These are phyloP conservation scores for Cataglyphis livida DNA, from an alignment of 2,888 invertebrate genomes.

Conservation along the genomic window DNA sequence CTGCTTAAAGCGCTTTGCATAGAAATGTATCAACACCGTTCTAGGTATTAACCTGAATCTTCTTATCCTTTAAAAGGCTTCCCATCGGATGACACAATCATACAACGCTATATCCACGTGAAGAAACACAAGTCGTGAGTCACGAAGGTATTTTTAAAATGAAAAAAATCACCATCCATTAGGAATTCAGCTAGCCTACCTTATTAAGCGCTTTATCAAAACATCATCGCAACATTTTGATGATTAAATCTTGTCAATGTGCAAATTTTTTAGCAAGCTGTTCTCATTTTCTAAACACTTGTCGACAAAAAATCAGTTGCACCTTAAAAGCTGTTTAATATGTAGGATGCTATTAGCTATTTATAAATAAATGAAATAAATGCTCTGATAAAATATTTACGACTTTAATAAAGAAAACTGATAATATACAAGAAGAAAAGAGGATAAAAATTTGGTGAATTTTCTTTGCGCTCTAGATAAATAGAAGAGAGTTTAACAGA, in stretches of 20 bases:
- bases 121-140: constrained; percentile 63
- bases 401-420: neutral
- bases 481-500: neutral
- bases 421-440: neutral
- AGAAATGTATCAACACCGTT: constrained; percentile 74
- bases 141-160: constrained; percentile 40
- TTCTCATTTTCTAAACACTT: constrained; percentile 8
- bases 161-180: neutral
- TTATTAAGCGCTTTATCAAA: constrained; percentile 24
- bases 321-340: constrained; percentile 1
- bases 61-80: constrained; percentile 50
- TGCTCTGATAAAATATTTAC: neutral
- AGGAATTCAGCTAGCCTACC: constrained; percentile 3
- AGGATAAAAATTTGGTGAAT: neutral
- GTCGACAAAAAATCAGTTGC: neutral
- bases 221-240: constrained; percentile 14
- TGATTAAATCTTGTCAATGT: constrained; percentile 14
- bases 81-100: constrained; percentile 45
- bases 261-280: constrained; percentile 19
- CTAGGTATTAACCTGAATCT: constrained; percentile 64
- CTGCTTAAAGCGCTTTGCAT: constrained; percentile 75
- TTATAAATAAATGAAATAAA: neutral
- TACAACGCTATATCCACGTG: constrained; percentile 21
- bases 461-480: neutral
- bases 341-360: neutral